Conservation (phyloP, 2,113 vertebrate genomes). For the Ammodytes dubius region DNA sequence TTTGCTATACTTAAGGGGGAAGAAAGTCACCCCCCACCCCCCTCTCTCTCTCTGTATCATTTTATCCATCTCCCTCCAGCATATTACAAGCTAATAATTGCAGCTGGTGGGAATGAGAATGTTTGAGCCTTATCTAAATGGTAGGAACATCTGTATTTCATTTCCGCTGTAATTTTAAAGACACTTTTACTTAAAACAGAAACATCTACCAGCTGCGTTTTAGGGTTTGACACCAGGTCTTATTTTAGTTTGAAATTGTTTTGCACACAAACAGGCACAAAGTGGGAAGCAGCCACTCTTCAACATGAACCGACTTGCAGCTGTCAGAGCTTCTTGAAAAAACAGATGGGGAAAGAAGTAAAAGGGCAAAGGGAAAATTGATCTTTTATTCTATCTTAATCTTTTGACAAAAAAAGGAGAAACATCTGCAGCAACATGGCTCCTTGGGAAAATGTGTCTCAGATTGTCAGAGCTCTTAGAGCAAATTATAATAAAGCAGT, state of each 20-base stretch:
- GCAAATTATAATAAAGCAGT: not conserved
- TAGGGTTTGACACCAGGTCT: slow-evolving; percentile 33
- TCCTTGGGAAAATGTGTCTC: not conserved
- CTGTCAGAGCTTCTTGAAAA: slow-evolving; percentile 5
- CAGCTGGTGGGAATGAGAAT: slow-evolving; percentile 1
- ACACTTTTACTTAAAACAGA: slow-evolving; percentile 8
- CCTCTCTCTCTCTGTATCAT: slow-evolving; percentile 36
- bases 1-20: slow-evolving; percentile 34
- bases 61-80: slow-evolving; percentile 45
- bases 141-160: slow-evolving; percentile 1
- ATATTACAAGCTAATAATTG: slow-evolving; percentile 9
- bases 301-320: slow-evolving; percentile 10
- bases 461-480: not conserved
- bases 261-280: not conserved
- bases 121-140: not conserved
- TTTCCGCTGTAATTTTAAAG: slow-evolving; percentile 9
- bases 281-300: slow-evolving; percentile 2
- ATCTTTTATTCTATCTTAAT: not conserved
- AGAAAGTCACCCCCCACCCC: slow-evolving; percentile 13
- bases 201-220: slow-evolving; percentile 1
- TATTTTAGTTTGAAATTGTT: slow-evolving; percentile 20
- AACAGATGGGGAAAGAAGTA: slow-evolving; percentile 10
- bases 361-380: not conserved
- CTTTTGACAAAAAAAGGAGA: not conserved
- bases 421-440: not conserved